Conservation (phyloP, 2,797 vertebrate species). For the Gymnocypris eckloni region DNA sequence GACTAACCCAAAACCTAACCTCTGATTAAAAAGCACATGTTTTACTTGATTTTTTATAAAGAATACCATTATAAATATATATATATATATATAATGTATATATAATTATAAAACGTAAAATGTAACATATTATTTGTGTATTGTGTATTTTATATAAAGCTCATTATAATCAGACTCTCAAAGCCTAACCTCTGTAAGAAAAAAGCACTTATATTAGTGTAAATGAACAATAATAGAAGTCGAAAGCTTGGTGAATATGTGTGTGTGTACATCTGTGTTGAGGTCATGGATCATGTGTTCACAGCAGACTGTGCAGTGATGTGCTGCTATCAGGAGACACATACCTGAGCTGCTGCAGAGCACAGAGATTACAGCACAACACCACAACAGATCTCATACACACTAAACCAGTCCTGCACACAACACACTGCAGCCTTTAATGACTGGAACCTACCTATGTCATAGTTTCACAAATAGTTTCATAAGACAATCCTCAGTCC, state of each 20-base stretch:
- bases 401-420: slow-evolving; percentile 16
- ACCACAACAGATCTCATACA: not conserved
- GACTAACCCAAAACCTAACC: no score
- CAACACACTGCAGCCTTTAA: not conserved
- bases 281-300: slow-evolving; percentile 24
- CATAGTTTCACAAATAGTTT: not conserved
- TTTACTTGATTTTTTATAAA: no score
- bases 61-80: no score
- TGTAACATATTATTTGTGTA: no score
- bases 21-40: no score
- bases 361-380: slow-evolving; percentile 35
- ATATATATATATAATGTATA: no score
- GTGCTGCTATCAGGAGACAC: slow-evolving; percentile 48
- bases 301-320: slow-evolving; percentile 44
- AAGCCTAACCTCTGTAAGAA: no score
- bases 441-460: not conserved
- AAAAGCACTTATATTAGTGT: no score
- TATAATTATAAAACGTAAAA: no score
- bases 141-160: no score
- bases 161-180: no score
- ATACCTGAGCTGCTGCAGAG: slow-evolving; percentile 52
- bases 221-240: not conserved
- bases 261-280: not conserved
- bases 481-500: not conserved
- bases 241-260: no score